These are phyloP conservation scores for Aricia agestis DNA, from an alignment of 1,140 invertebrate species.

Conservation along the genomic window DNA sequence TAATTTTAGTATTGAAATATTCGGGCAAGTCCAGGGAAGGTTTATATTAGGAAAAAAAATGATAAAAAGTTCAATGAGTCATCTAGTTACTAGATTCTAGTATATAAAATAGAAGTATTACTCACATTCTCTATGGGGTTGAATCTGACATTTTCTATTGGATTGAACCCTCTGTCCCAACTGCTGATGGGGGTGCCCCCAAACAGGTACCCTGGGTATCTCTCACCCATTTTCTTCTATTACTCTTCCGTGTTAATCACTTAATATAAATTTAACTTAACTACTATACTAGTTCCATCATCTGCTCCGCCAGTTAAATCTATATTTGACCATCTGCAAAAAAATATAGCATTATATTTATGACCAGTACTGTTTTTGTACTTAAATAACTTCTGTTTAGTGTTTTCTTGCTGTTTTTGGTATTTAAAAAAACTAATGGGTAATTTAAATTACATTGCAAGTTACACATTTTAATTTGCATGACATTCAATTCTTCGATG, in stretches of 20 bases:
- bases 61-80: no score
- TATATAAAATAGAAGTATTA: constrained; percentile 24
- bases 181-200: constrained; percentile 67
- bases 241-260: constrained; percentile 31
- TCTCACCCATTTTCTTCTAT: constrained; percentile 60
- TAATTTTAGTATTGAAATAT: no score
- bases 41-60: no score
- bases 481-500: no score
- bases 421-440: no score
- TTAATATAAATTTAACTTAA: constrained; percentile 37
- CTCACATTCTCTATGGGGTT: constrained; percentile 69
- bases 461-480: no score
- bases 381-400: no score
- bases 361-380: no score
- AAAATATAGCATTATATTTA: neutral
- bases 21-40: no score
- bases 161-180: constrained; percentile 67
- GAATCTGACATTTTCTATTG: constrained; percentile 49
- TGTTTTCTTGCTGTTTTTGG: no score
- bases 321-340: constrained; percentile 16
- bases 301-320: neutral
- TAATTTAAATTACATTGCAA: no score
- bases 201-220: constrained; percentile 62
- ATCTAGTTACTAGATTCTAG: no score
- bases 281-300: constrained; percentile 41